Percentiles rank a stretch among this genome's conserved stretches.
These are phyloP conservation scores for Philonicus albiceps DNA, from an alignment of 2,888 invertebrate species.

Conservation along the genomic window DNA sequence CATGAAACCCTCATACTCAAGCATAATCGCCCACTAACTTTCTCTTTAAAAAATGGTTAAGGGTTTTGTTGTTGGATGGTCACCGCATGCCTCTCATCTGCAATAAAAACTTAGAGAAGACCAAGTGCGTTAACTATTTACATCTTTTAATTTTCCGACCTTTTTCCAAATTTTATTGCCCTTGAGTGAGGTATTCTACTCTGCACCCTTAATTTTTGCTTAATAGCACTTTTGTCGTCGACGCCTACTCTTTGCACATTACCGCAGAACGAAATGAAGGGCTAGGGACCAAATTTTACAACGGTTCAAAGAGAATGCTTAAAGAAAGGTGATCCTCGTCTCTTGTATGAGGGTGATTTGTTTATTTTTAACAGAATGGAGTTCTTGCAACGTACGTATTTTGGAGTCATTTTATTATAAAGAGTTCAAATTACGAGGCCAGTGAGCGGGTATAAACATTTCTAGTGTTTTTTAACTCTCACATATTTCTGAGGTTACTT, in stretches of 20 bases:
- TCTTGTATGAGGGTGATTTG: constrained; percentile 14
- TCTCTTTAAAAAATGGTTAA: not conserved
- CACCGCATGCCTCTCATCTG: not conserved
- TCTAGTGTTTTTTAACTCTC: not conserved
- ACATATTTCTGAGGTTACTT: not conserved
- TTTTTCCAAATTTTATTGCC: not conserved
- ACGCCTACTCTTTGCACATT: not conserved
- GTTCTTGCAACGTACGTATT: constrained; percentile 17
- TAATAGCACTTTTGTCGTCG: constrained; percentile 16
- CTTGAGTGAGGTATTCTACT: not conserved
- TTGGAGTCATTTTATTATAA: constrained; percentile 3
- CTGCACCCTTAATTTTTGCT: constrained; percentile 8
- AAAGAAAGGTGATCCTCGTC: constrained; percentile 18
- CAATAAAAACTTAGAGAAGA: not conserved
- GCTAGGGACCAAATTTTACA: not conserved
- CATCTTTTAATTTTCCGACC: not conserved
- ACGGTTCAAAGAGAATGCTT: not conserved
- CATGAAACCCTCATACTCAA: not conserved
- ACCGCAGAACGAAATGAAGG: not conserved
- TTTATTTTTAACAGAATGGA: constrained; percentile 22
- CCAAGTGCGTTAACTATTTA: not conserved
- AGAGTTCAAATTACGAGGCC: constrained; percentile 34
- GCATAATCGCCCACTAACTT: not conserved
- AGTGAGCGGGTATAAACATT: not conserved
- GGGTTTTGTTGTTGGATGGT: not conserved